Conservation (phyloP, 2,888 invertebrate species). For the Drosophila infuscata region DNA sequence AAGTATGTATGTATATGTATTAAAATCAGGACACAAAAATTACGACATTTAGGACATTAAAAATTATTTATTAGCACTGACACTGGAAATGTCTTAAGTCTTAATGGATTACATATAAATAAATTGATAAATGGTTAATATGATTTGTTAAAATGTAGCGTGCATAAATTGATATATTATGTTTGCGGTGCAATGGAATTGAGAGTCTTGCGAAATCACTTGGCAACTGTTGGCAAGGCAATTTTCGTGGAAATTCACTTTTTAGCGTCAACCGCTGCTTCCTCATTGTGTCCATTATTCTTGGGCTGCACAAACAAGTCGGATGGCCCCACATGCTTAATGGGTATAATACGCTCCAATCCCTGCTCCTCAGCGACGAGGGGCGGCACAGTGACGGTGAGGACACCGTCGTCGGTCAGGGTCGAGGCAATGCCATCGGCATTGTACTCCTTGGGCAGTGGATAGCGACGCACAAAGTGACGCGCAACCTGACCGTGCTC, state of each 20-base stretch:
- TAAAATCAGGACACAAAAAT: not conserved
- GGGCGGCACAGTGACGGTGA: conserved; percentile 90
- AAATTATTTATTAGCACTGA: conserved; percentile 65
- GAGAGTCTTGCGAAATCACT: conserved; percentile 72
- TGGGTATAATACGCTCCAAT: conserved; percentile 76
- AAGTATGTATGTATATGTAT: not conserved
- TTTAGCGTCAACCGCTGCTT: conserved; percentile 25
- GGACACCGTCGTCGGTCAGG: conserved; percentile 92
- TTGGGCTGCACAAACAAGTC: conserved; percentile 72
- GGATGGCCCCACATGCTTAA: conserved; percentile 78
- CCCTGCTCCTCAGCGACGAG: conserved; percentile 47
- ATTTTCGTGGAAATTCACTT: conserved; percentile 33
- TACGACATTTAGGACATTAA: conserved; percentile 37
- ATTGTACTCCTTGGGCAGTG: conserved; percentile 89
- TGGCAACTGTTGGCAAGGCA: conserved; percentile 24
- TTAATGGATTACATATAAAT: conserved; percentile 41
- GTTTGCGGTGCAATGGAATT: conserved; percentile 55
- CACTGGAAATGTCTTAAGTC: conserved; percentile 29
- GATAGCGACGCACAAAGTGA: conserved; percentile 90
- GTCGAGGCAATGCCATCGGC: conserved; percentile 90
- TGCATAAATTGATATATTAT: conserved; percentile 47
- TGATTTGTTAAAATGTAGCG: conserved; percentile 42
- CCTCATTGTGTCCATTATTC: conserved; percentile 53
- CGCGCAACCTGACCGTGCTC: conserved; percentile 91
- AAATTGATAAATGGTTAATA: conserved; percentile 31